A percentile compares a stretch with the other conserved stretches of the same genome.
These are phyloP conservation scores for Philereme vetulata DNA, from an alignment of 2,888 invertebrate species.

Conservation along the genomic window DNA sequence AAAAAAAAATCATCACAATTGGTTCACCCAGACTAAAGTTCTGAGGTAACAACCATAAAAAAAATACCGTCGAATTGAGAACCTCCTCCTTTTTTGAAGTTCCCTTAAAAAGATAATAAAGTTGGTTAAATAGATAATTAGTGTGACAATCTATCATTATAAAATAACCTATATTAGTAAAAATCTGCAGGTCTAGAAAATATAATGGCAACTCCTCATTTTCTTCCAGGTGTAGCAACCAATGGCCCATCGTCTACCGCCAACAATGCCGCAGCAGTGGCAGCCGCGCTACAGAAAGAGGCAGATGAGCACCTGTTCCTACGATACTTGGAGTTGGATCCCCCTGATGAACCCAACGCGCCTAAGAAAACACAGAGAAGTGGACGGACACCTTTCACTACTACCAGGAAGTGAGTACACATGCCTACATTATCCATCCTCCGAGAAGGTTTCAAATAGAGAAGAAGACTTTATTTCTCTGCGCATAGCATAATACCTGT, in stretches of 20 bases:
- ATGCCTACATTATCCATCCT: background rate
- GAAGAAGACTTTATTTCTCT: too few species aligned
- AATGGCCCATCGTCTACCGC: slow-evolving; percentile 71
- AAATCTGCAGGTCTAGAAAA: background rate
- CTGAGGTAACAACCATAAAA: too few species aligned
- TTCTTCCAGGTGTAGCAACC: slow-evolving; percentile 61
- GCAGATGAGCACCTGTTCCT: slow-evolving; percentile 90
- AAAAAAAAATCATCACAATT: too few species aligned
- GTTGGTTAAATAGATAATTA: too few species aligned
- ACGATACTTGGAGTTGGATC: slow-evolving; percentile 91
- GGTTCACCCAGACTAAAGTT: too few species aligned
- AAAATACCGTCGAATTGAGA: too few species aligned
- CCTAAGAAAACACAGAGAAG: slow-evolving; percentile 82
- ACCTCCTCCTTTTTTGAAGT: too few species aligned
- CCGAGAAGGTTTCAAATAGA: too few species aligned
- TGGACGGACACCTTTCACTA: slow-evolving; percentile 93
- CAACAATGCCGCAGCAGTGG: slow-evolving; percentile 77
- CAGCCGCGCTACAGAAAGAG: slow-evolving; percentile 85
- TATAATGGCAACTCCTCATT: background rate
- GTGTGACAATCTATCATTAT: too few species aligned
- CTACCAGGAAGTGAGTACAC: slow-evolving; percentile 85
- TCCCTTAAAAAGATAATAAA: too few species aligned
- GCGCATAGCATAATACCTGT: too few species aligned
- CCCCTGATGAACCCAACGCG: slow-evolving; percentile 86
- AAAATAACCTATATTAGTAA: too few species aligned